Percentiles rank a stretch among this genome's conserved stretches.
Conservation (phyloP, 1,140 invertebrate genomes). For the Platyscapa corneri region DNA sequence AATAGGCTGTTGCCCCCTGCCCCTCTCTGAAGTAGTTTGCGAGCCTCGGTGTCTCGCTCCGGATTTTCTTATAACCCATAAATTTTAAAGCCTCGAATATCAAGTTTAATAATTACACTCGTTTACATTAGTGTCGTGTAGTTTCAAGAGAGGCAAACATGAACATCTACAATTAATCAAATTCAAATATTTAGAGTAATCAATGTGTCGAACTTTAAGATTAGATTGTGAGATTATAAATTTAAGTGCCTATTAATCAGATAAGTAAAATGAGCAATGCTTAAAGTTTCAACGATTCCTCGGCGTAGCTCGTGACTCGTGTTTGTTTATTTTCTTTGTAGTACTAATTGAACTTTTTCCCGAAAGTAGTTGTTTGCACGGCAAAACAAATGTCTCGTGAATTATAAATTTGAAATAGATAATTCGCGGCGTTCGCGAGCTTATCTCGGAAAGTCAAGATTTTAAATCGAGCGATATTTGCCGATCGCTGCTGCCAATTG, state of each 20-base stretch:
- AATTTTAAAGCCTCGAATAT: neutral
- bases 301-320: neutral
- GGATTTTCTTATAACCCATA: neutral
- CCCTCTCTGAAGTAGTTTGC: too few relatives aligned
- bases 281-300: neutral
- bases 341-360: too few relatives aligned
- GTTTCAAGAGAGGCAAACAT: neutral
- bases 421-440: neutral
- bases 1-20: too few relatives aligned
- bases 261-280: neutral
- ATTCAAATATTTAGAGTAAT: slow-evolving; percentile 21
- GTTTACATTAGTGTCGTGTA: neutral
- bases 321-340: neutral
- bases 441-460: neutral
- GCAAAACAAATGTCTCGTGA: neutral
- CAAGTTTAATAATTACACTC: neutral
- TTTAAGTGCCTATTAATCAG: neutral
- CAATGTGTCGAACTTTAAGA: slow-evolving; percentile 5
- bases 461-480: too few relatives aligned
- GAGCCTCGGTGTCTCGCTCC: neutral
- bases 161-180: neutral
- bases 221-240: neutral
- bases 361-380: too few relatives aligned
- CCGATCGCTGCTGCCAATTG: neutral
- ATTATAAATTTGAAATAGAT: neutral